Percentiles rank a stretch among this genome's conserved stretches.
Evolutionary conservation across 2,113 vertebrate species (phyloP).

Genomic region (Nothobranchius kuhntae): DNA sequence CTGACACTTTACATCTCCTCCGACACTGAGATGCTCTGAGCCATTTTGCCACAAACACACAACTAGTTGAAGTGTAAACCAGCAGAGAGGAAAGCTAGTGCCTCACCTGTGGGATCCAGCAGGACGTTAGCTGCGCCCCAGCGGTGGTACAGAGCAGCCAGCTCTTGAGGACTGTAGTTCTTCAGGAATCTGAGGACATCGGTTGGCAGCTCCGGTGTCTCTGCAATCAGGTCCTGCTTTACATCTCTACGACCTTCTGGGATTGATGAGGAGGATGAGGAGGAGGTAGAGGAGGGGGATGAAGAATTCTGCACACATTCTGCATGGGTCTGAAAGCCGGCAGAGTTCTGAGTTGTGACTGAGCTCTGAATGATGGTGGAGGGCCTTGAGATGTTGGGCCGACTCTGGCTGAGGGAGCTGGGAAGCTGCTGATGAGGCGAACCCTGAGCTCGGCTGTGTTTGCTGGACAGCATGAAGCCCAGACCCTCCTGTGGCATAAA

Average conservation of each 20-base stretch:
- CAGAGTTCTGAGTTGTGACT: slow-evolving; percentile 54
- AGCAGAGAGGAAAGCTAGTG: background rate
- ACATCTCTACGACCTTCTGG: slow-evolving; percentile 53
- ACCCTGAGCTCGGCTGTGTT: slow-evolving; percentile 82
- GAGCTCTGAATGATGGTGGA: slow-evolving; percentile 69
- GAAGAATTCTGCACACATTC: slow-evolving; percentile 54
- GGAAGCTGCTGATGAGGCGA: slow-evolving; percentile 67
- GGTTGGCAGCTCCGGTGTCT: slow-evolving; percentile 79
- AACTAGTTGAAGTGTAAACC: background rate
- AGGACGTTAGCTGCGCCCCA: slow-evolving; percentile 84
- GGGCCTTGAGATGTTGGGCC: slow-evolving; percentile 46
- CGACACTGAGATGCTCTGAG: background rate
- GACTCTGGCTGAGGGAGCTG: slow-evolving; percentile 57
- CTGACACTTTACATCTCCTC: slow-evolving; percentile 46
- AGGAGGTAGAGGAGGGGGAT: slow-evolving; percentile 44
- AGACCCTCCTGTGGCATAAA: slow-evolving; percentile 67
- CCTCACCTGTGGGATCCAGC: slow-evolving; percentile 85
- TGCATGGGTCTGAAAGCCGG: slow-evolving; percentile 57
- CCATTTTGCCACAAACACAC: background rate
- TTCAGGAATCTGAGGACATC: slow-evolving; percentile 89
- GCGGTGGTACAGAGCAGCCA: slow-evolving; percentile 88
- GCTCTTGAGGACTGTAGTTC: slow-evolving; percentile 90
- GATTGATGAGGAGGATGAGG: slow-evolving; percentile 47
- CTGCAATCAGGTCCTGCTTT: slow-evolving; percentile 79
- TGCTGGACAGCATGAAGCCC: slow-evolving; percentile 78